These are phyloP conservation scores for Tricholaema leucomelas DNA, from an alignment of 2,113 vertebrate species.

Conservation along the genomic window DNA sequence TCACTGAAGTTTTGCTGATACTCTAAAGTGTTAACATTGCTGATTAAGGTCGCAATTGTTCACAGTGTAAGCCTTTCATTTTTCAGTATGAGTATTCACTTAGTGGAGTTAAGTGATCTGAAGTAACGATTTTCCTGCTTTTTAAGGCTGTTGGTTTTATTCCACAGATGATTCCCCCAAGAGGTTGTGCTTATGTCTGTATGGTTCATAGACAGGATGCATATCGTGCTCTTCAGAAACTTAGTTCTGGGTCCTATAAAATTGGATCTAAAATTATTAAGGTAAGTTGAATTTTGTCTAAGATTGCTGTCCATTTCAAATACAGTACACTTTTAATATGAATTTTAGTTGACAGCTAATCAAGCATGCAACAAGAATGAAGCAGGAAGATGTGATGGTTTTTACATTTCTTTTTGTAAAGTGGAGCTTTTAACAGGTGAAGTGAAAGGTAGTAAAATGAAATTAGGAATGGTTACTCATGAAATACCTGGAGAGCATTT, in stretches of 20 bases:
- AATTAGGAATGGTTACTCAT: not conserved
- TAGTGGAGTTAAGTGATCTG: not conserved
- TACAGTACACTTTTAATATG: not conserved
- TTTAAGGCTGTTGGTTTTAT: not conserved
- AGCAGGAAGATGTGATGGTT: not conserved
- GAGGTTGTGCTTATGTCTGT: conserved; percentile 98
- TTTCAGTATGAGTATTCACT: not conserved
- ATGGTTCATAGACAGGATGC: conserved; percentile 99
- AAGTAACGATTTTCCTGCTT: not conserved
- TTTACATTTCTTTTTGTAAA: not conserved
- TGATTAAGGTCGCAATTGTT: not conserved
- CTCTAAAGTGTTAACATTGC: not conserved
- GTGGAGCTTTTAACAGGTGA: not conserved
- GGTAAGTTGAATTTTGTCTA: conserved; percentile 71
- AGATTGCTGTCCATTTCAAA: not conserved
- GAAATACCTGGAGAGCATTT: not conserved
- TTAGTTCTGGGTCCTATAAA: conserved; percentile 95
- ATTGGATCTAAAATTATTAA: conserved; percentile 99
- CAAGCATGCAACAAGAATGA: not conserved
- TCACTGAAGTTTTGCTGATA: not conserved
- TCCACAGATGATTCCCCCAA: conserved; percentile 95
- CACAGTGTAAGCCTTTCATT: not conserved
- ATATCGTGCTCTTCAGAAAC: conserved; percentile 92
- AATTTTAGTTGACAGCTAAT: not conserved
- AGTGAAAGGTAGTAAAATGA: not conserved